Evolutionary conservation across 2,113 vertebrate genomes (phyloP).

Genomic region (Trichechus manatus): DNA sequence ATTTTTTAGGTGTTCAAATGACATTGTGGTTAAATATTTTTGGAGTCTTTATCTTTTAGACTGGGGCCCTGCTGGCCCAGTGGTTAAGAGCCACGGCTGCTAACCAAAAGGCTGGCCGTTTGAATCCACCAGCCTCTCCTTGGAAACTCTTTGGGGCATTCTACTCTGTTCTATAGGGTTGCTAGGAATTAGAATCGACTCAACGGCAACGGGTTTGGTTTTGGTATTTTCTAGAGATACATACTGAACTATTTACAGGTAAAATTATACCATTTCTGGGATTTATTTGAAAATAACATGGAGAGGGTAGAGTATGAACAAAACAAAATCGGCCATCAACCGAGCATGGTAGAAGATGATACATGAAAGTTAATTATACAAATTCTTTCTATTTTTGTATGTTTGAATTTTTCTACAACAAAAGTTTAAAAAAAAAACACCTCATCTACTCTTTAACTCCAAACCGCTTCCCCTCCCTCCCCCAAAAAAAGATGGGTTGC

Average conservation of each 20-base stretch:
- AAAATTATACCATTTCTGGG: not conserved
- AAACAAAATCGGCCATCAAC: not conserved
- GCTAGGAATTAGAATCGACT: too few species aligned
- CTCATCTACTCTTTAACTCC: not conserved
- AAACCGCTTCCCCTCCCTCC: not conserved
- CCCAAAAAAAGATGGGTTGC: rapidly evolving
- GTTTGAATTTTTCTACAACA: not conserved
- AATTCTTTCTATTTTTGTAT: not conserved
- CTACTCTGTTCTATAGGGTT: too few species aligned
- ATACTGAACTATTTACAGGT: not conserved
- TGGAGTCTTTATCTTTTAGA: not conserved
- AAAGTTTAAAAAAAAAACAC: not conserved
- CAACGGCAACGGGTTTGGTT: too few species aligned
- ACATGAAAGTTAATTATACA: not conserved
- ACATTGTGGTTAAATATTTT: not conserved
- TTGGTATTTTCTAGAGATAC: not conserved
- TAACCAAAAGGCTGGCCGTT: too few species aligned
- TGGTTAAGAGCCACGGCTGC: too few species aligned
- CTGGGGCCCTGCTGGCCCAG: too few species aligned
- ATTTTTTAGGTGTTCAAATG: not conserved
- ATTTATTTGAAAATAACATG: not conserved
- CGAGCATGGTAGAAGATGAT: not conserved
- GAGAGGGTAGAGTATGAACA: not conserved
- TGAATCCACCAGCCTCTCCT: too few species aligned
- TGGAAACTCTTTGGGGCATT: too few species aligned